Base-by-base conservation (phyloP, 2,113 vertebrate species). In the Ciconia boyciana region DNA sequence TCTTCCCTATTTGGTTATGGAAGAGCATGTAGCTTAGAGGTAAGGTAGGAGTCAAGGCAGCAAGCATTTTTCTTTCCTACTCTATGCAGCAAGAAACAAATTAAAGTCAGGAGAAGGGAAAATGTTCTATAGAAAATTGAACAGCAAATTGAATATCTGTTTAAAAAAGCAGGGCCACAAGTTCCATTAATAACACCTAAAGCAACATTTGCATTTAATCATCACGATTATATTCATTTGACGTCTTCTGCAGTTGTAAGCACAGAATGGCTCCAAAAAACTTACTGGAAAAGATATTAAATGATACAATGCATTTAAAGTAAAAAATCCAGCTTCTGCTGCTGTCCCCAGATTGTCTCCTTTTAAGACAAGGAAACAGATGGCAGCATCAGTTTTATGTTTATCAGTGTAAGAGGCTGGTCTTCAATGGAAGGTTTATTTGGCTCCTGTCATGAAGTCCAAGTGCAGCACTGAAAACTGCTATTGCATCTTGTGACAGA, bases 1-100 rank as follows among this genome's bases (percentile, higher is more conserved):
- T 96, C 78, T 96, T 85, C 57, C 68, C n/a, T 91, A 65, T 94
- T 89, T 87, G 75, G 44, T 91, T 95, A 69, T 88, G 41, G 70
- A 82, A 85, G 49, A 91, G 20, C 44, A 34, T 68, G 57, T 89
- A 93, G n/a, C 81, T 87, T 87, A 91, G 78, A 83, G 90, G 69
- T 91, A 90, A 90, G 54, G 52, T 68, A 85, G 31, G 74, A 95
- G 69, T 91, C 94, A 96, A 90, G 74, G 66, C 57, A 76, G 70
- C 31, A 83, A 89, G 15, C 18, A 71, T 94, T 96, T 85, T 91
- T 96, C 87, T 91, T 96, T 91, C 28, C 36, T 65, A 55, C 46
- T 41, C 57, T 80, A 7, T 72, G 57, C 54, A 76, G 46, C 66
- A 71, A 80, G 82, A 95, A 95, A 69, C 61, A 91, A 91, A 87